A percentile compares a stretch with the other conserved stretches of the same genome.
Conservation (phyloP, 2,797 vertebrate genomes). For the Euphonia xanthogaster region DNA sequence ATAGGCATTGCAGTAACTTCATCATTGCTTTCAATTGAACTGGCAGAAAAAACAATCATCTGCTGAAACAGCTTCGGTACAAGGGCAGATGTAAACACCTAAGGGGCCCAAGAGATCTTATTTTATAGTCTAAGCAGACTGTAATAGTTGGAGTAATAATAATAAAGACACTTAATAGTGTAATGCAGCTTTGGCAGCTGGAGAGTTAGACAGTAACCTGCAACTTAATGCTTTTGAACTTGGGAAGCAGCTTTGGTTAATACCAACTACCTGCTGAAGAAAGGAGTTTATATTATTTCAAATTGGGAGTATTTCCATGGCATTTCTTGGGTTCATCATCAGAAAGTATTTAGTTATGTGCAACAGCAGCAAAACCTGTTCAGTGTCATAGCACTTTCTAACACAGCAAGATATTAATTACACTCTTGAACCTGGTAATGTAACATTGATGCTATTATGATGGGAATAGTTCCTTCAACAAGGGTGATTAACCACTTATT, state of each 20-base stretch:
- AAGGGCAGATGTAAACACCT: neutral
- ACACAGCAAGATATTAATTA: neutral
- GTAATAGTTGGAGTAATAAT: neutral
- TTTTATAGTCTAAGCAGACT: conserved; percentile 6
- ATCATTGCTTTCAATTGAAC: neutral
- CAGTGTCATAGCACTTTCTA: neutral
- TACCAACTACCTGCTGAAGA: neutral
- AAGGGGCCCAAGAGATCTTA: conserved; percentile 1
- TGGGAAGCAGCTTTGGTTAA: neutral
- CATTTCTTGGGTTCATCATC: neutral
- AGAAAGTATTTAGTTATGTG: neutral
- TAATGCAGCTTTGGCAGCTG: neutral
- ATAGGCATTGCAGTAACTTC: neutral
- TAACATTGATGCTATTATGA: neutral
- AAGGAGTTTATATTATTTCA: neutral
- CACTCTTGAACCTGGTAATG: neutral
- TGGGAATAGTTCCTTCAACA: neutral
- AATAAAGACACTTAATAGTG: neutral
- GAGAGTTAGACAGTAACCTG: neutral
- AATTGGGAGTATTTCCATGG: neutral
- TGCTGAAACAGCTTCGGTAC: neutral
- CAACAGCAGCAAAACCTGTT: neutral
- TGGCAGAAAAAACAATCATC: conserved; percentile 8
- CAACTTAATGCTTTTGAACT: conserved; percentile 18
- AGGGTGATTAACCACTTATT: neutral